Evolutionary conservation across 2,888 invertebrate genomes (phyloP), one percentile per base, ranked within the genome.

Genomic region (Eubasilissa splendida): DNA sequence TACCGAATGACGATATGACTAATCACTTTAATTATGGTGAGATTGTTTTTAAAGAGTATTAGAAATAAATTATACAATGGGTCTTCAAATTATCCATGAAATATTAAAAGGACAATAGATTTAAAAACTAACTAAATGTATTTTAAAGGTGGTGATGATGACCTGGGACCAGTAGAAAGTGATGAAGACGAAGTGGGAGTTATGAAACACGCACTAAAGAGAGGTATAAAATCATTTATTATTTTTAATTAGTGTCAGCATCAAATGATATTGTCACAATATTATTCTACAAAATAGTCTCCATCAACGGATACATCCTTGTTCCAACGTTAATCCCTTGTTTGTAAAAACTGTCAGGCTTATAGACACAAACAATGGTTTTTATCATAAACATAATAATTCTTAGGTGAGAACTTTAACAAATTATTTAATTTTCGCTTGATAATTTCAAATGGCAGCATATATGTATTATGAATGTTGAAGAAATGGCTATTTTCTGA

Each of bases 1-100:
- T 92, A 84, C 92, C 92, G 0, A 86, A 87, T 2, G 42, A 42
- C 42, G 88, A 73, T 56, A 58, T 73, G 71, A 56, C 33, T 8
- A 22, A 76, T 76, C 31, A 74, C 54, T 82, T 82, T 80, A 76
- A 58, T 22, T 82, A 76, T 53, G 82, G 82, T 82, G 65, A 68
- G 52, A 52, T 31, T 68, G 14, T 68, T 42, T 42, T 42, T 5
- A 42, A 42, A 42, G 42, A 42, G 4, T 58, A 58, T 58, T 9
- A 58, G 11, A n/a, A 58, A 58, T 9, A n/a, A 58, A 4, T 58
- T n/a, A 58, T 31, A 52, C 58, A 58, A 8, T 59, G 8, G 22
- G 8, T n/a, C 7, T 2, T 14, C 11, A 33, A 59, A n/a, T 75
- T 59, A 58, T n/a, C 9, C 11, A n/a, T 58, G 58, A 58, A 42